These are phyloP conservation scores for Wiebesia pumilae DNA, from an alignment of 1,140 invertebrate species.

Conservation along the genomic window DNA sequence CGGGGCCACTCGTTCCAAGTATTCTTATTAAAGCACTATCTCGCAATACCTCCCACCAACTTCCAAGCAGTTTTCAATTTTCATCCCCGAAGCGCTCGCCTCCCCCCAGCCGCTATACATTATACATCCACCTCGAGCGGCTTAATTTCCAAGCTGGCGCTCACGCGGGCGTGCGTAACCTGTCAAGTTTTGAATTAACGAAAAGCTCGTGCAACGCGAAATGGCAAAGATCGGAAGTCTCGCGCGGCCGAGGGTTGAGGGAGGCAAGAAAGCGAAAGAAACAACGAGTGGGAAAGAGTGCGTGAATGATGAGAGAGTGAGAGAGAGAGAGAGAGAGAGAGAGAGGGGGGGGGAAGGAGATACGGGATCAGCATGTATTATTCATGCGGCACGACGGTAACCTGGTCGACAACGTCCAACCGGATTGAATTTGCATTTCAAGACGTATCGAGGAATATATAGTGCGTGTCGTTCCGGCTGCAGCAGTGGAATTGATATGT, in stretches of 20 bases:
- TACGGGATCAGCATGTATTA: conserved; percentile 62
- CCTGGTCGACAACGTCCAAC: conserved; percentile 63
- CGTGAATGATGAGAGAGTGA: not conserved
- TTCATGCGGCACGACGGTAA: conserved; percentile 62
- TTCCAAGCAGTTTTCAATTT: conserved; percentile 33
- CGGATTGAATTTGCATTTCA: conserved; percentile 67
- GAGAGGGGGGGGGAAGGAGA: not conserved
- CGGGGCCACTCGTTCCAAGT: not conserved
- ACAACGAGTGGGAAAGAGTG: not conserved
- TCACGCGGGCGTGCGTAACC: not conserved
- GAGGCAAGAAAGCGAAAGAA: too few relatives aligned
- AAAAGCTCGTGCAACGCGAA: conserved; percentile 16
- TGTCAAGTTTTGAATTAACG: conserved; percentile 37
- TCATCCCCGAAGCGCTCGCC: not conserved
- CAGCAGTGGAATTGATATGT: not conserved
- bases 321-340: not conserved
- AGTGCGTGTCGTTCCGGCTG: not conserved
- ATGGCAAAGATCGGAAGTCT: not conserved
- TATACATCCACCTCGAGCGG: conserved; percentile 4
- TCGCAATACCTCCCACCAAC: not conserved
- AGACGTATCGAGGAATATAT: conserved; percentile 59
- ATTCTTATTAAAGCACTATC: not conserved
- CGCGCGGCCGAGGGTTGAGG: not conserved
- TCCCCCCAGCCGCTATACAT: not conserved
- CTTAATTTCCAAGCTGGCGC: conserved; percentile 15